Evolutionary conservation across 2,888 invertebrate genomes (phyloP).

Genomic region (Mycalesis mineus): DNA sequence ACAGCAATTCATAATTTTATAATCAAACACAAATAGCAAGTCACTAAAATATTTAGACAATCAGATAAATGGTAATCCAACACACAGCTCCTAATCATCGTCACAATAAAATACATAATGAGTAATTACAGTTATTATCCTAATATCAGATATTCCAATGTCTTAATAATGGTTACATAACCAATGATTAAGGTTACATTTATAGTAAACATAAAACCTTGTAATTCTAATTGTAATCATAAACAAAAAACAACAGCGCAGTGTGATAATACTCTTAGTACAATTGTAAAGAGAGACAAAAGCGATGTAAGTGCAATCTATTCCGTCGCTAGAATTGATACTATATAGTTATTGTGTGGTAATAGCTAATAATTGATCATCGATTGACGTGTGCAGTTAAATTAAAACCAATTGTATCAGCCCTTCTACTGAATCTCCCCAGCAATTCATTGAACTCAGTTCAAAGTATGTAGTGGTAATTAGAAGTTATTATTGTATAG

Average conservation of each 20-base stretch:
- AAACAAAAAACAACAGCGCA: no score
- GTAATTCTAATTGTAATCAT: no score
- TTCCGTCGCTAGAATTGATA: not conserved
- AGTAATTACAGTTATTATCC: not conserved
- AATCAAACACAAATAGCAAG: no score
- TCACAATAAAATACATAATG: not conserved
- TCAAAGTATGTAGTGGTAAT: no score
- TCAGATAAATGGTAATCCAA: not conserved
- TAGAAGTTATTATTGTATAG: no score
- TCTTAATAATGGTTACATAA: not conserved
- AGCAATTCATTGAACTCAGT: slow-evolving; percentile 12
- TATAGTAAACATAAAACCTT: no score
- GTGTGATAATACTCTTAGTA: not conserved
- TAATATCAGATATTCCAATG: not conserved
- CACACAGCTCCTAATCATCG: not conserved
- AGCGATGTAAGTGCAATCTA: not conserved
- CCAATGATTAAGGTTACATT: not conserved
- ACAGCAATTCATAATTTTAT: no score
- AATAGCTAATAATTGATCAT: slow-evolving; percentile 48
- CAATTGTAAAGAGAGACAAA: not conserved
- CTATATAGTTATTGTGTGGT: not conserved
- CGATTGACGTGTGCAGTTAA: slow-evolving; percentile 51
- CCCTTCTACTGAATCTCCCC: slow-evolving; percentile 28
- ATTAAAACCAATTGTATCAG: slow-evolving; percentile 55
- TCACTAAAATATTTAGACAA: not conserved